These are phyloP conservation scores for Tethya wilhelma DNA, from an alignment of 37 sponge, comb jelly and placozoan species.

Conservation along the genomic window DNA sequence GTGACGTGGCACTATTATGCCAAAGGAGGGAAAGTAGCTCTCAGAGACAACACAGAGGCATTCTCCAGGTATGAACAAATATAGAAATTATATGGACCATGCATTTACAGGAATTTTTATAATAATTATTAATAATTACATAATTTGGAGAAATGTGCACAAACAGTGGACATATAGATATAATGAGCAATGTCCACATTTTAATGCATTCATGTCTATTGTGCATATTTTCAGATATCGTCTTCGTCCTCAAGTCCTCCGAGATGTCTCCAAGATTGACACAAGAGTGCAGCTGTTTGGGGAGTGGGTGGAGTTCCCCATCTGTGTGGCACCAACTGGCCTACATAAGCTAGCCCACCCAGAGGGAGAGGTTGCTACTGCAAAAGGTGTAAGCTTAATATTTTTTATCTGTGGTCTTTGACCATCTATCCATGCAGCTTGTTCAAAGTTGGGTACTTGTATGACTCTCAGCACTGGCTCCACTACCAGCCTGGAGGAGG, in stretches of 20 bases:
- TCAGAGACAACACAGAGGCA: slow-evolving; percentile 83
- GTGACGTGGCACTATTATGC: slow-evolving; percentile 83
- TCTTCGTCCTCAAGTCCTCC: slow-evolving; percentile 74
- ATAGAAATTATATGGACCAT: not conserved
- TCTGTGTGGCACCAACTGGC: slow-evolving; percentile 90
- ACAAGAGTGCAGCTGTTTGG: slow-evolving; percentile 58
- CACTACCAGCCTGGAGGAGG: slow-evolving; percentile 79
- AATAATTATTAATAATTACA: no score
- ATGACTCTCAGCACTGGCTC: slow-evolving; percentile 86
- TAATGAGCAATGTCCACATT: not conserved
- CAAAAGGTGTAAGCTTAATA: slow-evolving; percentile 65
- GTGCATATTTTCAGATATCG: slow-evolving; percentile 51
- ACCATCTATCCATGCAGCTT: slow-evolving; percentile 32
- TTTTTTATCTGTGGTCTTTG: no score
- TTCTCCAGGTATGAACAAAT: slow-evolving; percentile 64
- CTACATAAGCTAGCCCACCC: slow-evolving; percentile 88
- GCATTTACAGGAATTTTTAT: no score
- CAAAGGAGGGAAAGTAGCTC: slow-evolving; percentile 82
- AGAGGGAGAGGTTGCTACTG: slow-evolving; percentile 88
- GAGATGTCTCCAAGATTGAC: slow-evolving; percentile 69
- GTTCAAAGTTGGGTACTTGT: slow-evolving; percentile 48
- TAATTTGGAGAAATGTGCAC: no score
- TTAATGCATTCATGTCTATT: no score
- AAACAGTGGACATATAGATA: no score
- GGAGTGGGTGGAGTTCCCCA: slow-evolving; percentile 69